Evolutionary conservation across 2,797 vertebrate species (phyloP).

Genomic region (Rhinophrynus dorsalis): DNA sequence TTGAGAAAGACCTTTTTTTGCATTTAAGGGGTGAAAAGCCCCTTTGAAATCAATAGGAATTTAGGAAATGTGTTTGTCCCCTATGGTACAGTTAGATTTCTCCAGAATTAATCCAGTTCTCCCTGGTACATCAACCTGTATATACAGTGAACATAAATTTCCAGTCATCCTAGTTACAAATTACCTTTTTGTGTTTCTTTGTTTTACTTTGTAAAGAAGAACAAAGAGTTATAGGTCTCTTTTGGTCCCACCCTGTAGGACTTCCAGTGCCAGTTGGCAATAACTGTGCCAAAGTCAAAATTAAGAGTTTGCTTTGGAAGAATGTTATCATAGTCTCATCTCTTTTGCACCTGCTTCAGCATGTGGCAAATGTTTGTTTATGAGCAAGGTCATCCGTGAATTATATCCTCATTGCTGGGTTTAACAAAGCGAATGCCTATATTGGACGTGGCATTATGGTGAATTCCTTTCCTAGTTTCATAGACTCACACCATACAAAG

Average conservation of each 20-base stretch:
- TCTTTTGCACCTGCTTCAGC: slow-evolving; percentile 38
- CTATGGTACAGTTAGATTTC: no score
- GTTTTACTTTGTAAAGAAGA: slow-evolving; percentile 22
- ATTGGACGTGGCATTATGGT: background rate
- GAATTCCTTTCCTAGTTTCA: no score
- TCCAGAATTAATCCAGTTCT: no score
- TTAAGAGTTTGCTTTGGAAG: slow-evolving; percentile 34
- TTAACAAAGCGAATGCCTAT: slow-evolving; percentile 1
- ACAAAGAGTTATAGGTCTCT: slow-evolving; percentile 39
- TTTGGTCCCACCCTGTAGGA: slow-evolving; percentile 5
- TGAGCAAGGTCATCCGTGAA: slow-evolving; percentile 58
- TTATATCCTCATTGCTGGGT: slow-evolving; percentile 50
- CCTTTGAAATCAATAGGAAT: no score
- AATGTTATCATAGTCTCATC: slow-evolving; percentile 37
- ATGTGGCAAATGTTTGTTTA: slow-evolving; percentile 55
- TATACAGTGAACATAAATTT: no score
- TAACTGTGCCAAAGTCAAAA: slow-evolving; percentile 17
- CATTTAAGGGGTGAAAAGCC: no score
- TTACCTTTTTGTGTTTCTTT: slow-evolving; percentile 30
- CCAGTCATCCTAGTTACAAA: slow-evolving; percentile 35
- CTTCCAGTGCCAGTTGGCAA: slow-evolving; percentile 36
- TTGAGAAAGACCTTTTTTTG: no score
- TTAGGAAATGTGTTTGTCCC: no score
- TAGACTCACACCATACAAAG: no score
- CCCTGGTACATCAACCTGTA: no score